These are phyloP conservation scores for Zeus faber DNA, from an alignment of 2,113 vertebrate genomes.

Conservation along the genomic window DNA sequence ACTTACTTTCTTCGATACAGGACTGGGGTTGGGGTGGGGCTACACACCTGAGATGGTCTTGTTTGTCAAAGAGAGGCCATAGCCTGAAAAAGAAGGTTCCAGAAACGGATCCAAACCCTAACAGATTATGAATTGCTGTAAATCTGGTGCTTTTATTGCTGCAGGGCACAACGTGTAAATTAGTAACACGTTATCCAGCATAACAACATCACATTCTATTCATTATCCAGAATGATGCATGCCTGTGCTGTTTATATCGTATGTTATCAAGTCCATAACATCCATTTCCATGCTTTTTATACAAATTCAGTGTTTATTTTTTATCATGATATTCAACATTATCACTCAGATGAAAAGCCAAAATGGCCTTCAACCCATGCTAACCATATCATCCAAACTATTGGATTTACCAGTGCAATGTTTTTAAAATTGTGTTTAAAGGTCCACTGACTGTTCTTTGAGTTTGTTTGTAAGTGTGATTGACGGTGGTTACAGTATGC, in stretches of 20 bases:
- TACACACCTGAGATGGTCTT: slow-evolving; percentile 10
- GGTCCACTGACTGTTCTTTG: too few species aligned
- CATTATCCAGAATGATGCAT: slow-evolving; percentile 52
- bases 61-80: slow-evolving; percentile 15
- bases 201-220: slow-evolving; percentile 45
- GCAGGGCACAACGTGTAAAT: too few species aligned
- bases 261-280: slow-evolving; percentile 57
- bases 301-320: slow-evolving; percentile 58
- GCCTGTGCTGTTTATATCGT: slow-evolving; percentile 47
- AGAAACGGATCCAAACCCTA: too few species aligned
- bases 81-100: too few species aligned
- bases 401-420: slow-evolving; percentile 20
- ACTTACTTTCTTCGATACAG: slow-evolving; percentile 42
- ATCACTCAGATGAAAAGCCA: slow-evolving; percentile 34
- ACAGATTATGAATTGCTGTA: neutral
- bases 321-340: slow-evolving; percentile 53
- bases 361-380: slow-evolving; percentile 64
- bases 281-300: slow-evolving; percentile 66
- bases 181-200: too few species aligned
- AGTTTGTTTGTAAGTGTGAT: slow-evolving; percentile 1
- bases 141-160: slow-evolving; percentile 25
- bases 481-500: neutral
- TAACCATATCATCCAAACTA: slow-evolving; percentile 44
- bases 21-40: slow-evolving; percentile 29
- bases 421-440: too few species aligned